Conservation (phyloP, 2,888 invertebrate species). For the Dryadula phaetusa region DNA sequence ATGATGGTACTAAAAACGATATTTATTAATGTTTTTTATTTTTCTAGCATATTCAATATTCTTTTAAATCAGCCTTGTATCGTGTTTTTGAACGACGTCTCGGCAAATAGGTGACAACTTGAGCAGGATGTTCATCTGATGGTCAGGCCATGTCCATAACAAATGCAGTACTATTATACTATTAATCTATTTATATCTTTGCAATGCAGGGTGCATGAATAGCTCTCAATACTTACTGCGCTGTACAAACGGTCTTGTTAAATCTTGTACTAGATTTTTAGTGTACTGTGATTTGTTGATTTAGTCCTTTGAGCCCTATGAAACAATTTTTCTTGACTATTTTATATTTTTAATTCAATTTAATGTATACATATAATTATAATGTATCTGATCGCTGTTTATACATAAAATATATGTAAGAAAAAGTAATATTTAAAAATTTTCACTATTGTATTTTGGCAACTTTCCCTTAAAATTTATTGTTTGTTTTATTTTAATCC, state of each 20-base stretch:
- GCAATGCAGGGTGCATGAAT: slow-evolving; percentile 21
- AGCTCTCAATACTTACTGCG: slow-evolving; percentile 10
- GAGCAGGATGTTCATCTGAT: slow-evolving; percentile 15
- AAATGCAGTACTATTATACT: slow-evolving; percentile 17
- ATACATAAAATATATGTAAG: too few relatives aligned
- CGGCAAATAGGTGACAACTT: slow-evolving; percentile 12
- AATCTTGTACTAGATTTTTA: neutral
- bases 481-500: too few relatives aligned
- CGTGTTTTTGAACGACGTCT: neutral
- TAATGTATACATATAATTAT: too few relatives aligned
- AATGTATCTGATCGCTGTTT: too few relatives aligned
- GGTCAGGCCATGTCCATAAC: slow-evolving; percentile 18
- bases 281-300: neutral
- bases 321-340: neutral
- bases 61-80: neutral
- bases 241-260: neutral
- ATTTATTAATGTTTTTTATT: too few relatives aligned
- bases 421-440: too few relatives aligned
- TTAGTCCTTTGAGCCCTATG: neutral
- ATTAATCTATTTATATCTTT: slow-evolving; percentile 18
- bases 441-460: too few relatives aligned
- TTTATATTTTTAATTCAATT: too few relatives aligned
- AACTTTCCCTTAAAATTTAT: too few relatives aligned
- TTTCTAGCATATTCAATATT: neutral
- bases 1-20: too few relatives aligned